Conservation (phyloP, 2,797 vertebrate species). For the Dipus sagitta region DNA sequence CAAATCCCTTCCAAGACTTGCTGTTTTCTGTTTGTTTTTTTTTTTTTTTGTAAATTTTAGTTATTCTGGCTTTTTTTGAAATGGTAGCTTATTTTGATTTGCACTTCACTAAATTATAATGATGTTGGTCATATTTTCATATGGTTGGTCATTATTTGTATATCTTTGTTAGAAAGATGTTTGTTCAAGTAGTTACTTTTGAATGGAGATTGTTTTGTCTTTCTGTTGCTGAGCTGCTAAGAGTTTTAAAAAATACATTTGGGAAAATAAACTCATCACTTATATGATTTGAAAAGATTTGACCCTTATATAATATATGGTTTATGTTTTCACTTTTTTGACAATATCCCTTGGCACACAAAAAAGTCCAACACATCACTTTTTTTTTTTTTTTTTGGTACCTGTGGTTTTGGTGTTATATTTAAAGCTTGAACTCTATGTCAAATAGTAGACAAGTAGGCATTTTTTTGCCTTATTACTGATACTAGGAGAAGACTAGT, state of each 20-base stretch:
- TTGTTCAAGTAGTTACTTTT: neutral
- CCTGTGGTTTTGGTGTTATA: neutral
- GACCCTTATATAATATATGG: neutral
- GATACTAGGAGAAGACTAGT: neutral
- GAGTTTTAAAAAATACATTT: neutral
- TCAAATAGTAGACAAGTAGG: neutral
- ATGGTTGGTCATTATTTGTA: neutral
- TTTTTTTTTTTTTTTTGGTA: neutral
- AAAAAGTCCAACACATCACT: neutral
- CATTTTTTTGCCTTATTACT: conserved; percentile 4
- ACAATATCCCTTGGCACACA: neutral
- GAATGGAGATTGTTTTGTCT: neutral
- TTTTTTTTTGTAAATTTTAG: neutral
- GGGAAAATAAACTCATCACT: conserved; percentile 13
- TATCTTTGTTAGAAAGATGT: neutral
- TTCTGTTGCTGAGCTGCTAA: neutral
- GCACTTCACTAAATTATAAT: neutral
- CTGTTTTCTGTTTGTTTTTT: neutral
- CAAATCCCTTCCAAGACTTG: neutral
- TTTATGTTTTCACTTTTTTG: neutral
- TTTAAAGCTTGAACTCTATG: neutral
- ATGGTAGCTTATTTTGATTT: neutral
- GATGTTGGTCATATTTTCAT: neutral
- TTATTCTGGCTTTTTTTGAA: neutral
- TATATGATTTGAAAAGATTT: conserved; percentile 3